Evolutionary conservation across 2,888 invertebrate species (phyloP).

Genomic region (Seira ritae): DNA sequence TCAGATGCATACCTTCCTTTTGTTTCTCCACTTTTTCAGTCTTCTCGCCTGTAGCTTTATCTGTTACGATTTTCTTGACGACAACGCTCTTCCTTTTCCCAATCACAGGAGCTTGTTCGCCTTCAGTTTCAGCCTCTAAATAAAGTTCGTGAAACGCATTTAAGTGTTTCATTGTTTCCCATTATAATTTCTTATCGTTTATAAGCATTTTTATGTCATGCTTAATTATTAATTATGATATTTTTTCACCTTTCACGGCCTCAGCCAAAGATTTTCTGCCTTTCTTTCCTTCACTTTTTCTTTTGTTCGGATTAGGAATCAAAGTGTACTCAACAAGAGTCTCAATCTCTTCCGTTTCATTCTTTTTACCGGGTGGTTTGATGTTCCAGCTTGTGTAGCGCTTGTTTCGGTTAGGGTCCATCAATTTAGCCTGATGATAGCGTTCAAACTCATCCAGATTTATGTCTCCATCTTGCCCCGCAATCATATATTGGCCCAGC

Average conservation of each 20-base stretch:
- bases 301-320: constrained; percentile 43
- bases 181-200: no score
- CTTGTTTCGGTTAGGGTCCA: background rate
- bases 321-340: constrained; percentile 34
- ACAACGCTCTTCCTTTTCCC: background rate
- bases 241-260: background rate
- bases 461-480: constrained; percentile 38
- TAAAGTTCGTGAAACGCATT: no score
- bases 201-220: no score
- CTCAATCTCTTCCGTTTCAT: constrained; percentile 26
- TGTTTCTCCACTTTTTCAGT: no score
- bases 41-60: background rate
- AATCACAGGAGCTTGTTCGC: background rate
- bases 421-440: constrained; percentile 30
- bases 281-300: constrained; percentile 32
- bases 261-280: background rate
- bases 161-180: no score
- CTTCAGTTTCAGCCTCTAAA: background rate
- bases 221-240: no score
- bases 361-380: background rate
- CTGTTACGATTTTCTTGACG: background rate
- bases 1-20: no score
- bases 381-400: background rate
- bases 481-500: background rate
- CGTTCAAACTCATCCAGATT: constrained; percentile 37